phyloP scores from a whole-genome alignment of 2,797 vertebrate genomes.

The Hyperoplus immaculatus region DNA sequence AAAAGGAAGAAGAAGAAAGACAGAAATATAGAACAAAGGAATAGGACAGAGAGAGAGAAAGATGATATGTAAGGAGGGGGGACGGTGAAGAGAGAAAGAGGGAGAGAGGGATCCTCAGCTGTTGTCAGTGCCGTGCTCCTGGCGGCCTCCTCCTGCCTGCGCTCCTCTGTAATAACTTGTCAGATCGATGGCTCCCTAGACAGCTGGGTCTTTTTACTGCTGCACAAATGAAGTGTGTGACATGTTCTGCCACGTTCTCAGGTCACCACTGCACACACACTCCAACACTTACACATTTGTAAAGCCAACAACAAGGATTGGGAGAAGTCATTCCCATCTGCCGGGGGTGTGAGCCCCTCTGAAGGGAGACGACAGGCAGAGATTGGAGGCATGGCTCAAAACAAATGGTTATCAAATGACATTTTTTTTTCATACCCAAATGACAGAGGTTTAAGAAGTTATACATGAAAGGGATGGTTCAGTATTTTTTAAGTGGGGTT shows the following conservation, averaged over 20 bases:
- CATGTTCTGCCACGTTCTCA: slow-evolving; percentile 74
- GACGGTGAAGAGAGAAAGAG: slow-evolving; percentile 20
- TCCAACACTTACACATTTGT: slow-evolving; percentile 38
- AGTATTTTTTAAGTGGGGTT: too few relatives aligned
- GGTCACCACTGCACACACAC: slow-evolving; percentile 48
- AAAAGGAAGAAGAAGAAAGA: slow-evolving; percentile 10
- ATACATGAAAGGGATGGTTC: too few relatives aligned
- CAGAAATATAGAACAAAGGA: slow-evolving; percentile 17
- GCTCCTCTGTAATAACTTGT: slow-evolving; percentile 84
- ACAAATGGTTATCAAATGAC: not conserved
- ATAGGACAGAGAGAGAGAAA: slow-evolving; percentile 15
- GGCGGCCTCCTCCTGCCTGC: slow-evolving; percentile 61
- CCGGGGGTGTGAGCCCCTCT: not conserved
- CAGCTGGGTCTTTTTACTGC: slow-evolving; percentile 67
- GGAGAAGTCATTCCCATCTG: slow-evolving; percentile 28
- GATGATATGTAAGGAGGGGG: slow-evolving; percentile 18
- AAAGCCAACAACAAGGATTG: slow-evolving; percentile 41
- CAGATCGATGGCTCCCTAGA: slow-evolving; percentile 81
- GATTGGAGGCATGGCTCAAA: not conserved
- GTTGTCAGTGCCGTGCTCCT: slow-evolving; percentile 73
- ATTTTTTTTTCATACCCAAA: slow-evolving; percentile 10
- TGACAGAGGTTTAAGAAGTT: not conserved
- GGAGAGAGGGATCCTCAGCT: slow-evolving; percentile 46
- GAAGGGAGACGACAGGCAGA: slow-evolving; percentile 11
- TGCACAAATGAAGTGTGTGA: slow-evolving; percentile 77